Percentiles rank a stretch among this genome's conserved stretches.
These are phyloP conservation scores for Syngnathus typhle DNA, from an alignment of 2,113 vertebrate genomes.

Conservation along the genomic window DNA sequence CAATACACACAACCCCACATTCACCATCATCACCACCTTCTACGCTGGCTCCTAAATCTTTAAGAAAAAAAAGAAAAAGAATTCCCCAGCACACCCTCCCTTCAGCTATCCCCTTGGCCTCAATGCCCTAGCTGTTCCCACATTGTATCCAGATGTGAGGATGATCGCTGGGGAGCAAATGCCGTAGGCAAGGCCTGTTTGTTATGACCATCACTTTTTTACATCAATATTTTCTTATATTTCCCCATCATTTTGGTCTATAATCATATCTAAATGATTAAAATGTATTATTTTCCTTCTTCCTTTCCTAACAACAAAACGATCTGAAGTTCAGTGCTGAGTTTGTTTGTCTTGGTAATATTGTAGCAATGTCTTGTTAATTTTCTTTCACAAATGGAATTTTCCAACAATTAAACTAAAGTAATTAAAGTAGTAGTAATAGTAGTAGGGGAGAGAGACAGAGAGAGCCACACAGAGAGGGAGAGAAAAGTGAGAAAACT, in stretches of 20 bases:
- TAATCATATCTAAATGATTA: not conserved
- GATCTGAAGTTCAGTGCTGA: not conserved
- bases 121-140: constrained; percentile 39
- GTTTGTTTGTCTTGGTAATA: not conserved
- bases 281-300: not conserved
- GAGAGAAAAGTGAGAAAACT: too few relatives aligned
- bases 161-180: constrained; percentile 43
- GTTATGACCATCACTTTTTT: constrained; percentile 17
- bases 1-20: constrained; percentile 17
- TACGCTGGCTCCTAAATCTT: constrained; percentile 57
- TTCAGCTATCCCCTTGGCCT: constrained; percentile 43
- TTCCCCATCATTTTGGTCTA: not conserved
- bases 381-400: too few relatives aligned
- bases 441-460: too few relatives aligned
- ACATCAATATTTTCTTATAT: not conserved
- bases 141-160: constrained; percentile 71
- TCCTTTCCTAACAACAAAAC: not conserved
- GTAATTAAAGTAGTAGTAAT: too few relatives aligned
- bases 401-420: too few relatives aligned
- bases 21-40: constrained; percentile 37
- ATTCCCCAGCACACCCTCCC: constrained; percentile 52
- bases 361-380: not conserved
- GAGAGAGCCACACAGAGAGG: too few relatives aligned
- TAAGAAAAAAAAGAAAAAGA: constrained; percentile 33
- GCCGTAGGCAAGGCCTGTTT: constrained; percentile 37